Percentiles rank a stretch among this genome's conserved stretches.
These are phyloP conservation scores for Ectemnius continuus DNA, from an alignment of 2,888 invertebrate genomes.

Conservation along the genomic window DNA sequence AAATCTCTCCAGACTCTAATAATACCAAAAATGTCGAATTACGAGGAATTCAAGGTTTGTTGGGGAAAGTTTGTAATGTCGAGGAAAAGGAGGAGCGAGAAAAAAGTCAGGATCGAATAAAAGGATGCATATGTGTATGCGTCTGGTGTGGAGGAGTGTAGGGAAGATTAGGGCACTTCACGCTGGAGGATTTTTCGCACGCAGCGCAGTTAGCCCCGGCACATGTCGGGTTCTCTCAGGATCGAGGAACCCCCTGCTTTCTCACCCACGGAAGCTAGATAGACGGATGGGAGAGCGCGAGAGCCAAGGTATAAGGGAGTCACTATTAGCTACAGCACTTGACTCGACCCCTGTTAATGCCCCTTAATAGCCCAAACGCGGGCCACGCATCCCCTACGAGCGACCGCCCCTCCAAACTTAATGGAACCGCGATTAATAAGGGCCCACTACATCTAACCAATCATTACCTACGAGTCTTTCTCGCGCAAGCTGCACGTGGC, in stretches of 20 bases:
- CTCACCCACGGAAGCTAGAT: constrained; percentile 64
- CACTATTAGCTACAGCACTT: constrained; percentile 75
- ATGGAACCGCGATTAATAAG: constrained; percentile 71
- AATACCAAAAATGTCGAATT: too few relatives aligned
- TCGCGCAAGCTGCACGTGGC: constrained; percentile 53
- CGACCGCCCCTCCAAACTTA: constrained; percentile 54
- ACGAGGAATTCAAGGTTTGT: too few relatives aligned
- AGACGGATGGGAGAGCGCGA: constrained; percentile 23
- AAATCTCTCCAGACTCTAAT: too few relatives aligned
- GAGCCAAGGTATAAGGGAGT: constrained; percentile 40
- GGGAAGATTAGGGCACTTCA: constrained; percentile 17
- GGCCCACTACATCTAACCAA: constrained; percentile 53
- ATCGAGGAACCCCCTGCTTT: constrained; percentile 69
- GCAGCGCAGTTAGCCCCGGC: constrained; percentile 55
- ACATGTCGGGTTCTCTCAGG: constrained; percentile 74
- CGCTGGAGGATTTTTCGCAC: constrained; percentile 62
- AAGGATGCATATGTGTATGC: neutral
- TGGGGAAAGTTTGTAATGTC: too few relatives aligned
- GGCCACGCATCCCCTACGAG: constrained; percentile 58
- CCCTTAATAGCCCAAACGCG: constrained; percentile 68
- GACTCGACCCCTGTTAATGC: constrained; percentile 73
- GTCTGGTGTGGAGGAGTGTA: neutral
- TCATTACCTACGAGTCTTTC: constrained; percentile 50
- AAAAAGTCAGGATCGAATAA: neutral
- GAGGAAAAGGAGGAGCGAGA: neutral